Conservation (phyloP, 2,888 invertebrate genomes). For the Amblyteles armatorius region DNA sequence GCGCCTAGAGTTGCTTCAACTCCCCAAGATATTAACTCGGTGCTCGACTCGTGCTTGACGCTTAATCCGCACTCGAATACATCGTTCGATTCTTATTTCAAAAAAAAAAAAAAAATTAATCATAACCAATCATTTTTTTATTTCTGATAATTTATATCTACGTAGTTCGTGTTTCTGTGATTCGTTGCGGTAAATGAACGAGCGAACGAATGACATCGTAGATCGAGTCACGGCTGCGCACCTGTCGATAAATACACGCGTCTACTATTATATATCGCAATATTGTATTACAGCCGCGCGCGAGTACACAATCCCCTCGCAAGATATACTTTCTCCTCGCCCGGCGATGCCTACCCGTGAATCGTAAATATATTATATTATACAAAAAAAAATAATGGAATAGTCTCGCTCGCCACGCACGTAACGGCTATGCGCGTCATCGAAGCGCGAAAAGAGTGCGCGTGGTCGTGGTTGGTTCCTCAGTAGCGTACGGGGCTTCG, state of each 20-base stretch:
- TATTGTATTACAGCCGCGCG: background rate
- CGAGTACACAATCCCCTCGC: conserved; percentile 8
- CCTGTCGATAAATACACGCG: conserved; percentile 33
- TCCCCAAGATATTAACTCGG: background rate
- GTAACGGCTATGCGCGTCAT: conserved; percentile 59
- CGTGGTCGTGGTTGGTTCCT: conserved; percentile 50
- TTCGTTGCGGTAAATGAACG: background rate
- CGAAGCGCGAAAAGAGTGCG: conserved; percentile 68
- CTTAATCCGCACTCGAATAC: background rate
- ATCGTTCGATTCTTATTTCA: background rate
- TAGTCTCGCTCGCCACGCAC: conserved; percentile 25
- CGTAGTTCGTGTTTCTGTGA: background rate
- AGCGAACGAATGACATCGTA: conserved; percentile 11
- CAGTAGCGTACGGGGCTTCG: conserved; percentile 55
- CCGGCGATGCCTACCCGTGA: background rate
- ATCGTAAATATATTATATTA: conserved; percentile 18
- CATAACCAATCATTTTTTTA: background rate
- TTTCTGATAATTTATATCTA: background rate
- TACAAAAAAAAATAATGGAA: conserved; percentile 23
- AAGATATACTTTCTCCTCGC: background rate
- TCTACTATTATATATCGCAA: background rate
- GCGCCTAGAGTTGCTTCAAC: background rate
- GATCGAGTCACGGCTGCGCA: conserved; percentile 1
- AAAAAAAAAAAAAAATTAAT: background rate
- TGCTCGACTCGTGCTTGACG: background rate